phyloP scores from a whole-genome alignment of 2,888 invertebrate genomes.

The Pharmacophagus antenor region DNA sequence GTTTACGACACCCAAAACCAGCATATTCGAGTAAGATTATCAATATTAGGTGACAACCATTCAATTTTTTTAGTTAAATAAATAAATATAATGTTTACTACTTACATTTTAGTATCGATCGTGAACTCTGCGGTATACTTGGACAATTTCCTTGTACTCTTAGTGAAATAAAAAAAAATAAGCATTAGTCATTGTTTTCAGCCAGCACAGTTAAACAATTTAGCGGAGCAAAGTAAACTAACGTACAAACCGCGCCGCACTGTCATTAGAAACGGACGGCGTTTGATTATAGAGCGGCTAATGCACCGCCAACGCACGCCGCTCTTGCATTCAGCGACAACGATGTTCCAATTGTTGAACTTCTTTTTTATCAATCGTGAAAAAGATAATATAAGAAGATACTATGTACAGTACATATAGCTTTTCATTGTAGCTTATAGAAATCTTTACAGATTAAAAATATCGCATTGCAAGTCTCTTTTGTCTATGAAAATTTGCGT shows the following conservation, averaged over 20 bases:
- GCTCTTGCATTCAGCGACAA: background rate
- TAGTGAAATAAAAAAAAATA: background rate
- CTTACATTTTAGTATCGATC: background rate
- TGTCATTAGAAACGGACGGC: conserved; percentile 29
- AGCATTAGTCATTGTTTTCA: background rate
- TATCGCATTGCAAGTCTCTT: too few species aligned
- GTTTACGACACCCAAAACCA: too few species aligned
- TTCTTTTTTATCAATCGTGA: background rate
- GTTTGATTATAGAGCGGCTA: conserved; percentile 52
- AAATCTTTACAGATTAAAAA: too few species aligned
- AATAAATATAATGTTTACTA: background rate
- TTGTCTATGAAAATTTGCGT: too few species aligned
- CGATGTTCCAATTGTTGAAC: background rate
- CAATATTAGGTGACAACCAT: background rate
- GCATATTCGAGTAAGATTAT: too few species aligned
- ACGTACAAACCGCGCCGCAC: conserved; percentile 22
- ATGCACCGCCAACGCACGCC: conserved; percentile 39
- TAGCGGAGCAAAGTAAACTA: conserved; percentile 1
- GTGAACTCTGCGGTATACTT: background rate
- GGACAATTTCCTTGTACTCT: background rate
- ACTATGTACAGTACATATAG: too few species aligned
- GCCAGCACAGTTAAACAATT: background rate
- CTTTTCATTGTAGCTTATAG: too few species aligned
- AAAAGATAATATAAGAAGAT: background rate
- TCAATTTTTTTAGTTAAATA: too few species aligned